Evolutionary conservation across 2,113 vertebrate species (phyloP), one percentile per base, ranked within the genome.

Genomic region (Cathartes aura): DNA sequence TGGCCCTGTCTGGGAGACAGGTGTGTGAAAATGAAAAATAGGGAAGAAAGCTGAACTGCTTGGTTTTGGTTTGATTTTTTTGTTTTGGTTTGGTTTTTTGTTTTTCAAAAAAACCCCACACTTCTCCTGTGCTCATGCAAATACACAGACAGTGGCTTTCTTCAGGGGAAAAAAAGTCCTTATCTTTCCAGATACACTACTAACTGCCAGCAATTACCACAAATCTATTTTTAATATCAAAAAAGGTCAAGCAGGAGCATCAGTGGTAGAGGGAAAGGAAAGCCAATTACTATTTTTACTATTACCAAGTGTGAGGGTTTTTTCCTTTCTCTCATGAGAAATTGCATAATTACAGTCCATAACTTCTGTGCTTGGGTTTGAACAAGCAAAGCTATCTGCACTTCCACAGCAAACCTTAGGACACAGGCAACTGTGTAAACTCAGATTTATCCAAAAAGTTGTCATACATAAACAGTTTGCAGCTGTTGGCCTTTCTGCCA

Each of bases 401-500:
- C 84, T 84, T 95, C 87, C 87, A 68, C 30, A 45, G 92, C 96
- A 97, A 95, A 86, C 84, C 96, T 60, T 18, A 80, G 92, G 91
- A 94, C 86, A 66, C 71, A 94, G 30, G 52, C 90, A 96, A 95
- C 95, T 90, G 84, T 96, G 79, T 96, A 96, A 97, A 97, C 85
- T 95, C 87, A 68, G 91, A 90, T 87, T 96, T 95, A 88, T 97
- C 95, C 93, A 90, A 76, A 84, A 95, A 91, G 70, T 93, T 92
- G 94, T 66, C 96, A 84, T 75, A 71, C 82, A 94, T 96, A 96
- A 98, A 96, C 95, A 93, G 89, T 86, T 42, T 90, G 92, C 96
- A 98, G 98, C 97, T 98, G 97, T 82, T 89, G 94, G 96, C 76
- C 82, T 78, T 76, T 48, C n/a, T 95, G 95, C 83, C 95, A 95